phyloP scores from a whole-genome alignment of 2,113 vertebrate species.

The Todiramphus saurophagus region DNA sequence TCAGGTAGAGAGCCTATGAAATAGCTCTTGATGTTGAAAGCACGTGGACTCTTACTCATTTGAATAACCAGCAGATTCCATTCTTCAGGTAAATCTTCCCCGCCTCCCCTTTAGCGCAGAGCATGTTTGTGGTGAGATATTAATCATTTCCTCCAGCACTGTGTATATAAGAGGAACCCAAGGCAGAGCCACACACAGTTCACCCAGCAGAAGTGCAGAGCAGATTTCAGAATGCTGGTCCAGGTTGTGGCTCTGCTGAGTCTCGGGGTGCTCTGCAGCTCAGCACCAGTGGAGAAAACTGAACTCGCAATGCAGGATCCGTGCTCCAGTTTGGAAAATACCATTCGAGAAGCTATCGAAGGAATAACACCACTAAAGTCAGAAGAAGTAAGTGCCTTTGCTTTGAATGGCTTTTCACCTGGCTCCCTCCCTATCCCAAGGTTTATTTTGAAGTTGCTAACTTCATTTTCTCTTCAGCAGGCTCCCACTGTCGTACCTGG shows the following conservation, averaged over 20 bases:
- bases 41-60: background rate
- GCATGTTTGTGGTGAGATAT: conserved; percentile 64
- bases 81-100: conserved; percentile 46
- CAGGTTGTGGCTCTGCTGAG: background rate
- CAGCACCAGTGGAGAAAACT: accelerated
- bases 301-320: accelerated
- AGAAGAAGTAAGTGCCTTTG: conserved; percentile 2
- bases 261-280: background rate
- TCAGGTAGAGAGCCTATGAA: background rate
- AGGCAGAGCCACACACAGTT: conserved; percentile 9
- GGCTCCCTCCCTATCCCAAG: background rate
- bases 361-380: background rate
- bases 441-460: background rate
- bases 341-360: background rate
- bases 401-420: background rate
- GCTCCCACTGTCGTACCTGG: background rate
- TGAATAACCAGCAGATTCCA: conserved; percentile 1
- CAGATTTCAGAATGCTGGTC: background rate
- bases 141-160: conserved; percentile 61
- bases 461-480: background rate
- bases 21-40: background rate
- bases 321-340: accelerated
- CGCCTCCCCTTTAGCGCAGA: conserved; percentile 9
- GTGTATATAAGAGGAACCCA: conserved; percentile 39
- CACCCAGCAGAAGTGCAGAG: background rate